Evolutionary conservation across 2,888 invertebrate species (phyloP), one percentile per base, ranked within the genome.

Genomic region (Tiphia femorata): DNA sequence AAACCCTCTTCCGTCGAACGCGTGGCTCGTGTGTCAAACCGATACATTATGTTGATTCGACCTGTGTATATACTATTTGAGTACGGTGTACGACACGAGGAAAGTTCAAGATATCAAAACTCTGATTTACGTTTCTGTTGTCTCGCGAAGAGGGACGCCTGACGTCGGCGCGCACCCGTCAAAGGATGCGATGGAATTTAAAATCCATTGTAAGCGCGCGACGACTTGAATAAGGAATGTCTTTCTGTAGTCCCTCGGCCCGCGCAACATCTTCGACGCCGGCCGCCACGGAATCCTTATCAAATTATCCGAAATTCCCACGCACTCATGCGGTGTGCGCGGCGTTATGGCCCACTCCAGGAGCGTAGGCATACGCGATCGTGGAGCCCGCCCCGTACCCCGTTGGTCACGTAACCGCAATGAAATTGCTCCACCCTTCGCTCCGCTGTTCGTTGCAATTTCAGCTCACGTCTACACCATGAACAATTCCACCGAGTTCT

Each of bases 241-340:
- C 40, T 37, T 49, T 25, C 35, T 49, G 50, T n/a, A n/a, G n/a
- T n/a, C 38, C 49, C 52, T 33, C 10, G 25, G 21, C 14, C n/a
- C n/a, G n/a, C n/a, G 52, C 17, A 54, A 51, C 53, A 57, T 65
- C 67, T n/a, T 49, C 63, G 41, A 41, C 35, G n/a, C n/a, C 41
- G 23, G 25, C 46, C 38, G 51, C 33, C 64, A 50, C 58, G n/a
- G 64, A 64, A 56, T 67, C 59, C 67, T 70, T 69, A 67, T 69
- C 59, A 70, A 70, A 67, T 67, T 67, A 70, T 67, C 56, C 67
- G 38, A 61, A 67, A 21, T 70, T 70, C 69, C 70, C 69, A 69
- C 70, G 69, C 29, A 40, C 25, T 21, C n/a, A n/a, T n/a, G n/a
- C n/a, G n/a, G n/a, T n/a, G n/a, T n/a, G n/a, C n/a, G n/a, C n/a